phyloP scores from a whole-genome alignment of 2,797 vertebrate genomes.

The Parauchenoglanis ngamensis region DNA sequence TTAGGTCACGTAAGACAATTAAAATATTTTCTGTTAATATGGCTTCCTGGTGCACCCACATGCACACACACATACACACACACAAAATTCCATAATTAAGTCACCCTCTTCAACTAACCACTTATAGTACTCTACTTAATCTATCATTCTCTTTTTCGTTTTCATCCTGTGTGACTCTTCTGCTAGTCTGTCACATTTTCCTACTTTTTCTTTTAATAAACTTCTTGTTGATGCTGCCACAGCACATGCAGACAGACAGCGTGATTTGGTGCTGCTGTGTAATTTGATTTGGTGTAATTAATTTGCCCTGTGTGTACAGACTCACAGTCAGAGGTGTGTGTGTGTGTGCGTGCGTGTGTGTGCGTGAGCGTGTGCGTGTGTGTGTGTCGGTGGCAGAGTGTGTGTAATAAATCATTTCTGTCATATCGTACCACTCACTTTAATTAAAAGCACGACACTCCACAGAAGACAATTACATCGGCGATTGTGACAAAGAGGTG shows the following conservation, averaged over 20 bases:
- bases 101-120: background rate
- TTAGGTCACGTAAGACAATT: conserved; percentile 46
- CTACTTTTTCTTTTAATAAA: conserved; percentile 55
- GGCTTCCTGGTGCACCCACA: conserved; percentile 13
- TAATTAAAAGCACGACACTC: conserved; percentile 62
- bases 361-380: conserved; percentile 42
- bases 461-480: conserved; percentile 58
- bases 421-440: conserved; percentile 63
- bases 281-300: conserved; percentile 66
- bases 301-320: conserved; percentile 59
- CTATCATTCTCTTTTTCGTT: conserved; percentile 1
- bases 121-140: background rate
- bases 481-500: conserved; percentile 60
- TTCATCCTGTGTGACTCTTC: conserved; percentile 23
- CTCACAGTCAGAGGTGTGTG: conserved; percentile 50
- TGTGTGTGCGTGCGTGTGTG: conserved; percentile 50
- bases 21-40: conserved; percentile 38
- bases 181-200: background rate
- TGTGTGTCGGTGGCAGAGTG: conserved; percentile 49
- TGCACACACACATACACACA: background rate
- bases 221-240: conserved; percentile 58
- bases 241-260: conserved; percentile 55
- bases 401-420: conserved; percentile 61
- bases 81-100: background rate
- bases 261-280: conserved; percentile 57